phyloP scores from a whole-genome alignment of 2,888 invertebrate genomes.

The Eilema caniola region DNA sequence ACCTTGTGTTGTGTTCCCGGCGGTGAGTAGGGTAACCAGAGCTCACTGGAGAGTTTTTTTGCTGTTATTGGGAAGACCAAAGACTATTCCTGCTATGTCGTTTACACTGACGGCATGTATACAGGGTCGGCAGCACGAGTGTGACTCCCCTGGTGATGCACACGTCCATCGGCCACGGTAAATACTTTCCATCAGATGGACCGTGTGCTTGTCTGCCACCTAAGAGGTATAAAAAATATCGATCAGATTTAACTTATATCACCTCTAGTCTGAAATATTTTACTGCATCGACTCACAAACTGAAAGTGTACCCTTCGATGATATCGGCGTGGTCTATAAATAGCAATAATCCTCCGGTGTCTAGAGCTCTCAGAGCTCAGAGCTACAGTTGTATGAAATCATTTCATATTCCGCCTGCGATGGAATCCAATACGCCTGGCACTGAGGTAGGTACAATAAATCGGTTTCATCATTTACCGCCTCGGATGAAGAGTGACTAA shows the following conservation, averaged over 20 bases:
- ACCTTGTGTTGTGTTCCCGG: too few relatives aligned
- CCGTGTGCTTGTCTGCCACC: too few relatives aligned
- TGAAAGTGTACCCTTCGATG: not conserved
- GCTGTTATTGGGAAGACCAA: too few relatives aligned
- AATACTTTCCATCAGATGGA: too few relatives aligned
- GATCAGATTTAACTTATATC: not conserved
- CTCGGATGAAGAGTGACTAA: conserved; percentile 17
- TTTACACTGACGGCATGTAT: too few relatives aligned
- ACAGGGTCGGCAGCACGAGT: too few relatives aligned
- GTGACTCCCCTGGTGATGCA: too few relatives aligned
- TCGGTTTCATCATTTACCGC: conserved; percentile 32
- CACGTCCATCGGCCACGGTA: too few relatives aligned
- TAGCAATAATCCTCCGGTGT: conserved; percentile 18
- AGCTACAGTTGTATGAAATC: conserved; percentile 27
- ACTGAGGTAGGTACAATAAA: conserved; percentile 39
- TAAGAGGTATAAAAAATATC: too few relatives aligned
- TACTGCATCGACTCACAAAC: not conserved
- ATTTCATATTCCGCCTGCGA: conserved; percentile 38
- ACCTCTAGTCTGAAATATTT: not conserved
- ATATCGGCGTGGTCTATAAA: conserved; percentile 8
- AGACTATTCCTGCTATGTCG: too few relatives aligned
- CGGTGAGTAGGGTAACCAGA: too few relatives aligned
- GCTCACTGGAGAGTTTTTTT: too few relatives aligned
- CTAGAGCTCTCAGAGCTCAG: conserved; percentile 10
- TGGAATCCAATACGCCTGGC: conserved; percentile 36